These are phyloP conservation scores for Trigoniulus corallinus DNA, from an alignment of 1,140 invertebrate species.

Conservation along the genomic window DNA sequence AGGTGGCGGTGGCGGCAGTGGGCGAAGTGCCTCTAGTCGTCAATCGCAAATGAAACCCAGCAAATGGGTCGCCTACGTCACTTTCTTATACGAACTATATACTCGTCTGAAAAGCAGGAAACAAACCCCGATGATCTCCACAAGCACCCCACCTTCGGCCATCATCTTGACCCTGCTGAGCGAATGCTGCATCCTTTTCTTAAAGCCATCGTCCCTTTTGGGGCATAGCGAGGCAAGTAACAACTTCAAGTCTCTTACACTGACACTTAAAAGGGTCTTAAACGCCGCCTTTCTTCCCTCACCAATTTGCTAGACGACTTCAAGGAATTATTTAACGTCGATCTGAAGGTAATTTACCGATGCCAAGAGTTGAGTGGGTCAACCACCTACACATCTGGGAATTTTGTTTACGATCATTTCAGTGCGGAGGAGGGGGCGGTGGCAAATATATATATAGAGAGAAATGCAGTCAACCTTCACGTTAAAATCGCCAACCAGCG, in stretches of 20 bases:
- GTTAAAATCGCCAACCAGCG: no score
- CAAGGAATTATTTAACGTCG: no score
- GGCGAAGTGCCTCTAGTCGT: neutral
- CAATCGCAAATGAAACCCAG: constrained; percentile 2
- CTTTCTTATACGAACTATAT: constrained; percentile 75
- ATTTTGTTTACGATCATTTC: no score
- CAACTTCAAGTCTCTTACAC: neutral
- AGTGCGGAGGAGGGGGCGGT: no score
- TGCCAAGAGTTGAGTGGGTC: no score
- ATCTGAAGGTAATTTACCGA: no score
- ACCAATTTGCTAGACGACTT: no score
- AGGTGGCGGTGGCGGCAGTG: constrained; percentile 3
- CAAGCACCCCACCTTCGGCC: constrained; percentile 25
- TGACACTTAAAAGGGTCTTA: no score
- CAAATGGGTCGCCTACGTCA: constrained; percentile 64
- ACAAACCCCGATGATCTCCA: constrained; percentile 7
- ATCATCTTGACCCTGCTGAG: constrained; percentile 58
- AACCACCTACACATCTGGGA: no score
- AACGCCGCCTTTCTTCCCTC: no score
- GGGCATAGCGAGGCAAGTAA: constrained; percentile 50
- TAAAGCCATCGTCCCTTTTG: constrained; percentile 51
- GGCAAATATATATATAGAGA: no score
- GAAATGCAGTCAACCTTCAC: no score
- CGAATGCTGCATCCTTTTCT: constrained; percentile 67
- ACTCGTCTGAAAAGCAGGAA: constrained; percentile 39